Evolutionary conservation across 1,140 invertebrate species (phyloP).

Genomic region (Oreohelix idahoensis): DNA sequence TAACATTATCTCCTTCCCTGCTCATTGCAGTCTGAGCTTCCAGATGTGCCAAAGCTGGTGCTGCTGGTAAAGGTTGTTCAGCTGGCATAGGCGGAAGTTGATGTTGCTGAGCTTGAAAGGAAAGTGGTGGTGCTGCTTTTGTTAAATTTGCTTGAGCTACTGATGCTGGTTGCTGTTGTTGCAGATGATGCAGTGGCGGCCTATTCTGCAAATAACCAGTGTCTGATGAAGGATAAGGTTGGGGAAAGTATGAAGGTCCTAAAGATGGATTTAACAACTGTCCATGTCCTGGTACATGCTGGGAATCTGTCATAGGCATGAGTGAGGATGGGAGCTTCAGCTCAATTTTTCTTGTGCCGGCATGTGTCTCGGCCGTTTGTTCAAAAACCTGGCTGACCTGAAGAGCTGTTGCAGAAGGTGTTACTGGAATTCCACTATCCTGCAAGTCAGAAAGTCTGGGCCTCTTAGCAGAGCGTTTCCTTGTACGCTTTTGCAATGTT

Average conservation of each 20-base stretch:
- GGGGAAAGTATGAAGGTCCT: not conserved
- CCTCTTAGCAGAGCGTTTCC: not conserved
- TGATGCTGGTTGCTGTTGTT: not conserved
- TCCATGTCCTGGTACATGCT: not conserved
- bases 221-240: constrained; percentile 11
- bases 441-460: constrained; percentile 25
- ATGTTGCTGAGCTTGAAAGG: not conserved
- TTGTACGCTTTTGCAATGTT: not conserved
- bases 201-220: not conserved
- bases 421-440: not conserved
- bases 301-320: not conserved
- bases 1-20: not conserved
- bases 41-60: not conserved
- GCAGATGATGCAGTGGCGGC: not conserved
- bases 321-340: constrained; percentile 33
- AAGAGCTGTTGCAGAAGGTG: constrained; percentile 21
- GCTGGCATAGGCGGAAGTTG: not conserved
- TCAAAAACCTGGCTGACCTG: constrained; percentile 46
- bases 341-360: constrained; percentile 30
- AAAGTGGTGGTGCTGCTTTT: not conserved
- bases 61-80: not conserved
- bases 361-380: constrained; percentile 8
- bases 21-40: not conserved
- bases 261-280: not conserved
- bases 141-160: not conserved